These are phyloP conservation scores for Holacanthella duospinosa DNA, from an alignment of 2,888 invertebrate genomes.

Conservation along the genomic window DNA sequence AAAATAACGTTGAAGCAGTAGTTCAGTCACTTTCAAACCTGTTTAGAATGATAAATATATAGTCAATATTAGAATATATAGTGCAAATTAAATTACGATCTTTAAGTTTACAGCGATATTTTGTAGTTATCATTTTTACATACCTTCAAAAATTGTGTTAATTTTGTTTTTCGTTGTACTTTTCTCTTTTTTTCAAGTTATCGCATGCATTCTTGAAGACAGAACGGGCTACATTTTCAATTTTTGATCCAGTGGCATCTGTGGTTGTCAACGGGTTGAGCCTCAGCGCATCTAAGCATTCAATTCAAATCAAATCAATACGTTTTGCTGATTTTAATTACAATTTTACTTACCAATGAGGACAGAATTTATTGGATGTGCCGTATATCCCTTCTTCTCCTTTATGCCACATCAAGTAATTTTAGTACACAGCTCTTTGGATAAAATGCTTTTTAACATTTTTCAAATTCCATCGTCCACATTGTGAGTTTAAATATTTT, in stretches of 20 bases:
- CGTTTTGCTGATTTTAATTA: background rate
- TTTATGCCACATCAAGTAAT: background rate
- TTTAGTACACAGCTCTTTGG: background rate
- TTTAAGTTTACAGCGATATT: too few relatives aligned
- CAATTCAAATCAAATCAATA: background rate
- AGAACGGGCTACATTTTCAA: background rate
- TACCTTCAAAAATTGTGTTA: too few relatives aligned
- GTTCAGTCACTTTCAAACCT: too few relatives aligned
- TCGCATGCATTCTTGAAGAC: background rate
- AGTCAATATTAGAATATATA: too few relatives aligned
- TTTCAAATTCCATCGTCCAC: background rate
- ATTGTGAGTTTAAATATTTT: too few relatives aligned
- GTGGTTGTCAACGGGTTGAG: background rate
- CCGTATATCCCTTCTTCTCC: background rate
- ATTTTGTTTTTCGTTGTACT: background rate
- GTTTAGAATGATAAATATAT: too few relatives aligned
- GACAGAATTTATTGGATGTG: background rate
- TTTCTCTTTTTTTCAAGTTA: background rate
- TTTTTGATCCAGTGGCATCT: background rate
- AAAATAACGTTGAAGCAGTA: too few relatives aligned
- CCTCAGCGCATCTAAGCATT: background rate
- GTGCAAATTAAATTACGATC: too few relatives aligned
- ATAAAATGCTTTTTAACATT: background rate
- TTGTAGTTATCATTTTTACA: too few relatives aligned
- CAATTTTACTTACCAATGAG: background rate